Evolutionary conservation across 2,113 vertebrate genomes (phyloP).

Genomic region (Sylvia atricapilla): DNA sequence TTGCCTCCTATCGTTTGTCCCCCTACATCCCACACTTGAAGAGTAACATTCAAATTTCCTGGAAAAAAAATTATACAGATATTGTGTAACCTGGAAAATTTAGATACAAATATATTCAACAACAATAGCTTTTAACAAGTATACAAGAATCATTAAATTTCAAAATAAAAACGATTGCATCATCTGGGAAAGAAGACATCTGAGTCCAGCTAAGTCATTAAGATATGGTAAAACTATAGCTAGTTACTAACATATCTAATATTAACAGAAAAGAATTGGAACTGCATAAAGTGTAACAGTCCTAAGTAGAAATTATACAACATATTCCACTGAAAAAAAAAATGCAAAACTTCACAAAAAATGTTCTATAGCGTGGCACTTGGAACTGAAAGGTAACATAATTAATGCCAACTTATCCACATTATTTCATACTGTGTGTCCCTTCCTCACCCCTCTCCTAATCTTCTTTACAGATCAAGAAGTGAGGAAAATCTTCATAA

Average conservation of each 20-base stretch:
- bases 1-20: constrained; percentile 97
- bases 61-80: constrained; percentile 39
- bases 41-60: constrained; percentile 95
- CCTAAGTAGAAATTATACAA: not conserved
- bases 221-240: not conserved
- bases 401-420: not conserved
- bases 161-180: not conserved
- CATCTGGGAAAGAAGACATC: not conserved
- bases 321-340: not conserved
- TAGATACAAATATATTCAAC: constrained; percentile 3
- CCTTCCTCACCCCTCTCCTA: not conserved
- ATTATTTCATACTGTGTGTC: not conserved
- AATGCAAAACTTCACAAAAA: not conserved
- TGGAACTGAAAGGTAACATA: not conserved
- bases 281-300: not conserved
- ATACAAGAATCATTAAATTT: not conserved
- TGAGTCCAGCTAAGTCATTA: not conserved
- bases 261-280: not conserved
- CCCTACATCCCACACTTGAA: constrained; percentile 98
- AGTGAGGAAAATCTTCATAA: not conserved
- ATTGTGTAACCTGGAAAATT: not conserved
- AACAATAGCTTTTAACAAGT: constrained; percentile 2
- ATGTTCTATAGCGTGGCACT: not conserved
- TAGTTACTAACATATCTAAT: not conserved
- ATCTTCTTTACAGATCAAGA: not conserved